A percentile compares a stretch with the other conserved stretches of the same genome.
Conservation (phyloP, 30 jellyfish, hydroid and myxozoan genomes). For the Pelagia noctiluca region DNA sequence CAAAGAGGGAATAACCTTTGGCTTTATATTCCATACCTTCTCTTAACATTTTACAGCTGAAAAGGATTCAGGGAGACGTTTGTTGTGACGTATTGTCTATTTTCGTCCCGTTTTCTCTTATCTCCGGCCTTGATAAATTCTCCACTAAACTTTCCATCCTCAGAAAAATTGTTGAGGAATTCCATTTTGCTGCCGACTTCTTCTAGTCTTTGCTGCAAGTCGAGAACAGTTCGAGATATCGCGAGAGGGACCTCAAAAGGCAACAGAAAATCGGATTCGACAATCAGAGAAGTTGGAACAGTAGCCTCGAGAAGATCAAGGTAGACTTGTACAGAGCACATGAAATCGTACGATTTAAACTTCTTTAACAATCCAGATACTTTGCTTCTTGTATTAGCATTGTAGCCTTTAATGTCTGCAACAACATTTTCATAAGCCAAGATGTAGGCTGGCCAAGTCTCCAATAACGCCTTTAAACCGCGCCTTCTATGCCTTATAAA, state of each 20-base stretch:
- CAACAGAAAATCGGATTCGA: slow-evolving; percentile 53
- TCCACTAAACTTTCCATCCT: slow-evolving; percentile 45
- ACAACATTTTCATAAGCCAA: slow-evolving; percentile 48
- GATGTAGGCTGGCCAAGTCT: slow-evolving; percentile 66
- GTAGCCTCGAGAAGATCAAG: slow-evolving; percentile 51
- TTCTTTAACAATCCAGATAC: slow-evolving; percentile 50
- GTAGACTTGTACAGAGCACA: slow-evolving; percentile 42
- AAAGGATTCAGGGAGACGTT: slow-evolving; percentile 18
- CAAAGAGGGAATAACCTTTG: slow-evolving; percentile 14
- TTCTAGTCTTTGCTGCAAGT: slow-evolving; percentile 16
- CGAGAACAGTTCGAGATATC: slow-evolving; percentile 18
- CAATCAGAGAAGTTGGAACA: slow-evolving; percentile 50
- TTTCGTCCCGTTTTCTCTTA: slow-evolving; percentile 45
- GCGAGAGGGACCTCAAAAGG: slow-evolving; percentile 45
- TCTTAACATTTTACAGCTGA: neutral
- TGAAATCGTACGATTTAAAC: slow-evolving; percentile 45
- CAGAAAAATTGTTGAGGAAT: slow-evolving; percentile 13
- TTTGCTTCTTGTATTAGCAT: slow-evolving; percentile 50
- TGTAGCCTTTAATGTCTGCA: slow-evolving; percentile 46
- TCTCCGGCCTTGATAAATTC: slow-evolving; percentile 41
- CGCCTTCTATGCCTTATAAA: slow-evolving; percentile 54
- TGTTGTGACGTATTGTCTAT: slow-evolving; percentile 36
- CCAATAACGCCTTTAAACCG: slow-evolving; percentile 48
- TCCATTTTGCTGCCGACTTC: slow-evolving; percentile 20
- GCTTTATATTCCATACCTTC: slow-evolving; percentile 3